phyloP scores from a whole-genome alignment of 2,888 invertebrate genomes.

The Hedya salicella region DNA sequence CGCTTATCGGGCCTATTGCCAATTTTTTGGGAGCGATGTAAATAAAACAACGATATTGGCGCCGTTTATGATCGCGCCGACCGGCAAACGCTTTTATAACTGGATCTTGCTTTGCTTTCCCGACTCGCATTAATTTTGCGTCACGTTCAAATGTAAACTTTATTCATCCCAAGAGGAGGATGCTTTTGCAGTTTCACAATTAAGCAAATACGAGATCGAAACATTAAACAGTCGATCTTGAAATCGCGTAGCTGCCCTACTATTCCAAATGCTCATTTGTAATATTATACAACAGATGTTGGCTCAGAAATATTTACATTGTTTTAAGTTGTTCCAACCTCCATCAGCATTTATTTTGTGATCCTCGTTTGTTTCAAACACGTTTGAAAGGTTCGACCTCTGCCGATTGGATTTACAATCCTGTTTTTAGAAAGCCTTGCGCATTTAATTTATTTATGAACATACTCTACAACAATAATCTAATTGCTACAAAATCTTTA shows the following conservation, averaged over 20 bases:
- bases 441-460: slow-evolving; percentile 26
- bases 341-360: slow-evolving; percentile 7
- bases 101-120: slow-evolving; percentile 46
- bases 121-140: background rate
- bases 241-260: slow-evolving; percentile 39
- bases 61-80: slow-evolving; percentile 47
- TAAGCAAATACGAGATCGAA: background rate
- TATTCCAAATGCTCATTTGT: slow-evolving; percentile 45
- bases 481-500: no score
- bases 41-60: slow-evolving; percentile 71
- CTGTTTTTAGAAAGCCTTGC: slow-evolving; percentile 60
- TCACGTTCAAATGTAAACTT: background rate
- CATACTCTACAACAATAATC: no score
- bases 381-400: background rate
- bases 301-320: slow-evolving; percentile 21
- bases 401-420: background rate
- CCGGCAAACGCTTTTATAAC: slow-evolving; percentile 59
- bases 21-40: slow-evolving; percentile 74
- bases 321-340: slow-evolving; percentile 23
- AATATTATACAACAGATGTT: slow-evolving; percentile 41
- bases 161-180: background rate
- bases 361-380: background rate
- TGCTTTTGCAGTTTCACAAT: background rate
- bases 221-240: slow-evolving; percentile 13
- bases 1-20: slow-evolving; percentile 67